Evolutionary conservation across 1,140 invertebrate genomes (phyloP).

Genomic region (Calosoma granatense): DNA sequence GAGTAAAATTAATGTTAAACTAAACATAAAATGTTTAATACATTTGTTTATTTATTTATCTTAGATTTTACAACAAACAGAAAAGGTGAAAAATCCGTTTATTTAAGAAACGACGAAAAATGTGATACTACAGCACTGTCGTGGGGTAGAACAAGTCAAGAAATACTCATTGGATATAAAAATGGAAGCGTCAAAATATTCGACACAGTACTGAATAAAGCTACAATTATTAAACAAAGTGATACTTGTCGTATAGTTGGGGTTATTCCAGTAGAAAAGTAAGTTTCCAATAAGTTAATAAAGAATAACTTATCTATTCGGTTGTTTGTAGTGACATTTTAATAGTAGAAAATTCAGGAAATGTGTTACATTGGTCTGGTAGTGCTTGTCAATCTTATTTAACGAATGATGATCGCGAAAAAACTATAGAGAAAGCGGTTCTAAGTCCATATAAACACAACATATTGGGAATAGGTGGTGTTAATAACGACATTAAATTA

Average conservation of each 20-base stretch:
- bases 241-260: slow-evolving; percentile 21
- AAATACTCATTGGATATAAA: slow-evolving; percentile 28
- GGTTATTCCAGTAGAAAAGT: slow-evolving; percentile 13
- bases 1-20: not conserved
- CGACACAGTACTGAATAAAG: slow-evolving; percentile 18
- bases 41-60: slow-evolving; percentile 17
- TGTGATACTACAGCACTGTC: slow-evolving; percentile 43
- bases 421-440: slow-evolving; percentile 33
- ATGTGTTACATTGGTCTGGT: slow-evolving; percentile 42
- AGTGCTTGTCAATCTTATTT: slow-evolving; percentile 15
- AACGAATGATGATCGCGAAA: slow-evolving; percentile 21
- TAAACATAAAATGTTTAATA: not conserved
- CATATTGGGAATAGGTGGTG: slow-evolving; percentile 35
- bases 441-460: slow-evolving; percentile 30
- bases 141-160: slow-evolving; percentile 38
- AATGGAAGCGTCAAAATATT: slow-evolving; percentile 24
- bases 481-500: slow-evolving; percentile 63
- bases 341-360: slow-evolving; percentile 45
- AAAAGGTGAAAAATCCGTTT: slow-evolving; percentile 18
- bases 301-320: slow-evolving; percentile 18
- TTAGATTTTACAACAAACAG: slow-evolving; percentile 21
- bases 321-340: slow-evolving; percentile 36
- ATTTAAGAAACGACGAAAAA: slow-evolving; percentile 17
- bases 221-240: slow-evolving; percentile 17
- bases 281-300: slow-evolving; percentile 20